A percentile compares a stretch with the other conserved stretches of the same genome.
These are phyloP conservation scores for Drosophila formosana DNA, from an alignment of 2,888 invertebrate species.

Conservation along the genomic window DNA sequence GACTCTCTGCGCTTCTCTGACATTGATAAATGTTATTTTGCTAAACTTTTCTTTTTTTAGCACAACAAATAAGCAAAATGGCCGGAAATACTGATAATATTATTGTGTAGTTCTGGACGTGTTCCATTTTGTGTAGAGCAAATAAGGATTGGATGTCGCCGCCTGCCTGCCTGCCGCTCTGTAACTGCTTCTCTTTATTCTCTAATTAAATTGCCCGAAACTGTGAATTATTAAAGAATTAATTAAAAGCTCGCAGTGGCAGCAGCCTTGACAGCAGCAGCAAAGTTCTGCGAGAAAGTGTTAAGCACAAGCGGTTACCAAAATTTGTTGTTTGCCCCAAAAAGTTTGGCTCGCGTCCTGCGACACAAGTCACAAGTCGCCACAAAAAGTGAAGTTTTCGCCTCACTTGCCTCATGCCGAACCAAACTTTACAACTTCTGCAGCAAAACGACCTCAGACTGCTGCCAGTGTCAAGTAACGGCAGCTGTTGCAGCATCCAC, in stretches of 20 bases:
- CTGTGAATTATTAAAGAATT: constrained; percentile 58
- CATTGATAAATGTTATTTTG: constrained; percentile 74
- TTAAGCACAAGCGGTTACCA: constrained; percentile 64
- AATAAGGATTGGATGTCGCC: constrained; percentile 22
- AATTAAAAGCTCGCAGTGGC: constrained; percentile 50
- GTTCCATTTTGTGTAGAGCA: constrained; percentile 5
- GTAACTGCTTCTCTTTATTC: constrained; percentile 23
- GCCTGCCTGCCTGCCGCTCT: not conserved
- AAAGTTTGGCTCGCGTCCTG: constrained; percentile 20
- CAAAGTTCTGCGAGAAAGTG: constrained; percentile 41
- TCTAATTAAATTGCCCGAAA: constrained; percentile 54
- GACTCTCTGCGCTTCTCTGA: constrained; percentile 23
- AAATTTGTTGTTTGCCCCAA: constrained; percentile 50
- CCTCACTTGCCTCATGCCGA: constrained; percentile 10
- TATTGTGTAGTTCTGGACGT: not conserved
- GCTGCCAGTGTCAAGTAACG: constrained; percentile 52
- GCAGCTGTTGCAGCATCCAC: constrained; percentile 55
- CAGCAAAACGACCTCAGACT: constrained; percentile 26
- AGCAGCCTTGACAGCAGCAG: not conserved
- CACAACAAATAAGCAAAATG: constrained; percentile 28
- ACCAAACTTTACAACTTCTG: constrained; percentile 48
- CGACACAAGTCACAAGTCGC: constrained; percentile 47
- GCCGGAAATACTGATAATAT: not conserved
- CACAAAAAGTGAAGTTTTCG: constrained; percentile 63
- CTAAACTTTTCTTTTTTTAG: constrained; percentile 37